Percentiles rank a stretch among this genome's conserved stretches.
Conservation (phyloP, 2,888 invertebrate species). For the Drosophila kuntzei region DNA sequence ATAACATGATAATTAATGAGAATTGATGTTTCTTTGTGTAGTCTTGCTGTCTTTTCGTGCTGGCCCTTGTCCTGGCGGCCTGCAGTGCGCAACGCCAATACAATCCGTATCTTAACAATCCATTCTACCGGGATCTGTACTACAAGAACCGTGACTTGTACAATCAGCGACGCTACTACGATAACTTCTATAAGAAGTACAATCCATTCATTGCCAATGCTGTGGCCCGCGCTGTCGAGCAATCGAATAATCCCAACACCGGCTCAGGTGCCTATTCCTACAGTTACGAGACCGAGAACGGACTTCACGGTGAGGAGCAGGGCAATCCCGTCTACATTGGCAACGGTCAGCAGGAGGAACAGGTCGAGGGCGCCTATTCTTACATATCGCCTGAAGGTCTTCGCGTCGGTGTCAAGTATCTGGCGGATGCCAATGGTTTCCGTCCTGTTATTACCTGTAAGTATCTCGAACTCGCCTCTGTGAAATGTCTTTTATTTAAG, state of each 20-base stretch:
- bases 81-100: constrained; percentile 64
- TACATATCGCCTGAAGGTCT: constrained; percentile 82
- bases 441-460: constrained; percentile 82
- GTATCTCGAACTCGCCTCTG: constrained; percentile 24
- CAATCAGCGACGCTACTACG: constrained; percentile 75
- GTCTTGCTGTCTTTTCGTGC: constrained; percentile 50
- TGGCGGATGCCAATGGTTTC: constrained; percentile 82
- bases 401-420: constrained; percentile 79
- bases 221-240: constrained; percentile 71
- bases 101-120: constrained; percentile 67
- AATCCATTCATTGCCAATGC: constrained; percentile 70
- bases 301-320: constrained; percentile 81
- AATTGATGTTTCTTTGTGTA: constrained; percentile 23
- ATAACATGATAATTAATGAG: background rate
- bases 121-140: constrained; percentile 67
- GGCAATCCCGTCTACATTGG: constrained; percentile 61
- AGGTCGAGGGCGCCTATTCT: constrained; percentile 82
- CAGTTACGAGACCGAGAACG: constrained; percentile 83
- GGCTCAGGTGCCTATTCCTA: constrained; percentile 76
- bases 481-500: background rate
- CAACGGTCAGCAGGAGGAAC: constrained; percentile 65
- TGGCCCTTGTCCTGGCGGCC: constrained; percentile 44
- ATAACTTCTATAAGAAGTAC: constrained; percentile 76
- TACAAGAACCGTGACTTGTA: constrained; percentile 73
- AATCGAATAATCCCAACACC: constrained; percentile 57